Evolutionary conservation across 2,113 vertebrate genomes (phyloP).

Genomic region (Bos taurus): DNA sequence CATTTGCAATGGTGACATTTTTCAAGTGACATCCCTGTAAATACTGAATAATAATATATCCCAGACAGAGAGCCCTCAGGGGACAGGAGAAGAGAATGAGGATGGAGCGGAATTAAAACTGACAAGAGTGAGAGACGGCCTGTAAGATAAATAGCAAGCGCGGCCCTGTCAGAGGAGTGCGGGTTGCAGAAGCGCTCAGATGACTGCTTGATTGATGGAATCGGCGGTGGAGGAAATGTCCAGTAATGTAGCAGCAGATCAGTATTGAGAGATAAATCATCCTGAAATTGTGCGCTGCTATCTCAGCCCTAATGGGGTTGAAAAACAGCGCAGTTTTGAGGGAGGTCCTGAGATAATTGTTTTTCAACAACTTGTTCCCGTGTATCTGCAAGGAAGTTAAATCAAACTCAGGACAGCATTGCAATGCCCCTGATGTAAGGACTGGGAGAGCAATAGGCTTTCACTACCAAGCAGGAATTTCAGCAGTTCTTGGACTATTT

Average conservation of each 20-base stretch:
- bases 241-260: conserved; percentile 55
- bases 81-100: conserved; percentile 54
- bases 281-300: not conserved
- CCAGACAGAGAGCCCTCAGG: conserved; percentile 62
- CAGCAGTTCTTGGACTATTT: not conserved
- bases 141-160: conserved; percentile 46
- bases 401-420: conserved; percentile 6
- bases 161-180: not conserved
- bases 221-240: conserved; percentile 54
- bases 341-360: conserved; percentile 61
- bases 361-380: conserved; percentile 37
- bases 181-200: not conserved
- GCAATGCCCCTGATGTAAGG: not conserved
- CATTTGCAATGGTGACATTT: conserved; percentile 59
- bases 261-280: conserved; percentile 68
- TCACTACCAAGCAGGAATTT: not conserved
- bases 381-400: conserved; percentile 49
- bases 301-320: conserved; percentile 63
- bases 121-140: conserved; percentile 58
- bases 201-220: conserved; percentile 61
- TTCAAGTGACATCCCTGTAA: conserved; percentile 70
- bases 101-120: conserved; percentile 65
- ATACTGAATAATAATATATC: conserved; percentile 69
- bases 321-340: conserved; percentile 51
- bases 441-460: not conserved